phyloP scores from a whole-genome alignment of 2,888 invertebrate genomes.

The Thymelicus acteon region DNA sequence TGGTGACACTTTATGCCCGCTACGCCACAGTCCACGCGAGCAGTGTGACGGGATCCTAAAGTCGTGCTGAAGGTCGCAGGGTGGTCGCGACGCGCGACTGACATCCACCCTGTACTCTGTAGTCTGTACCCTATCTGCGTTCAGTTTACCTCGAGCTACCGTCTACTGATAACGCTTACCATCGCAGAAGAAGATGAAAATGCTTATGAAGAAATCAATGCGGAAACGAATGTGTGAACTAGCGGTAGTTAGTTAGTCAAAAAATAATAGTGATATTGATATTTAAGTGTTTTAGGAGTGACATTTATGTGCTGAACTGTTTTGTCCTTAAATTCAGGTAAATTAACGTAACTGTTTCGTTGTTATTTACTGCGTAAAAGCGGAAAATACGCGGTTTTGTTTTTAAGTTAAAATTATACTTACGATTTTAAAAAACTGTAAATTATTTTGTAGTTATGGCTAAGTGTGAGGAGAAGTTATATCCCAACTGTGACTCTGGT shows the following conservation, averaged over 20 bases:
- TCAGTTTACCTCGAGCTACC: constrained; percentile 15
- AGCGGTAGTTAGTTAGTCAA: too few relatives aligned
- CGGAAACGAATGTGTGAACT: background rate
- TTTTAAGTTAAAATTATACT: too few relatives aligned
- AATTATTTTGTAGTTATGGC: constrained; percentile 51
- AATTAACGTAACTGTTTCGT: too few relatives aligned
- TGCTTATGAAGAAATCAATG: background rate
- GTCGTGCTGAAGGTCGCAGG: constrained; percentile 19
- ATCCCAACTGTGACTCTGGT: constrained; percentile 88
- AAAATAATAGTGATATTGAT: too few relatives aligned
- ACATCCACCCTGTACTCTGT: too few relatives aligned
- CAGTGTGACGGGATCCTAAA: background rate
- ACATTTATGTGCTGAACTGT: constrained; percentile 1
- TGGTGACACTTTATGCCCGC: too few relatives aligned
- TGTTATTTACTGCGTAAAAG: background rate
- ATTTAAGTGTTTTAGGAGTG: too few relatives aligned
- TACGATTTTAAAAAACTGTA: background rate
- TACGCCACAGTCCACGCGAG: background rate
- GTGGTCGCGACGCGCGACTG: background rate
- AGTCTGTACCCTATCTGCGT: constrained; percentile 20
- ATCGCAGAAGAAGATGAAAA: background rate
- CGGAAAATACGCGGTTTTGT: too few relatives aligned
- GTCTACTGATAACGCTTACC: background rate
- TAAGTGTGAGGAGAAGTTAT: constrained; percentile 60
- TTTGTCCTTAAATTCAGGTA: background rate